Evolutionary conservation across 2,888 invertebrate genomes (phyloP), one percentile per base, ranked within the genome.

Genomic region (Drosophila recens): DNA sequence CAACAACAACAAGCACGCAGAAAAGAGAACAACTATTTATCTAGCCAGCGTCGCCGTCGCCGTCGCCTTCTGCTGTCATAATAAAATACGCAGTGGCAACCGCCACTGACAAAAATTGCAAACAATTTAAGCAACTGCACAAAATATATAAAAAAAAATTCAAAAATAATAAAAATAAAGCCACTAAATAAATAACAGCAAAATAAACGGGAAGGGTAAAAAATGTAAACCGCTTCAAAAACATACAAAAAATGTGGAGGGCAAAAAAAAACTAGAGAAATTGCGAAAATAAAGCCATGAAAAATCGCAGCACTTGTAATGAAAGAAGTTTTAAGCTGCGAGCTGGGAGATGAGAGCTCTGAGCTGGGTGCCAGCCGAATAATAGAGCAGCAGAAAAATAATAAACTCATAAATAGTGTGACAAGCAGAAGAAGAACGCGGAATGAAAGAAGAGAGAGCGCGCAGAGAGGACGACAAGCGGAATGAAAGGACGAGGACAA

Each of bases 351-450:
- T 42, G 71, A 13, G 40, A 48, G 36, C 46, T 45, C 36, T 27
- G 27, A 48, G 49, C 48, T 58, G 45, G 42, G 33, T 42, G 70
- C 52, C 51, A 67, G 68, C 64, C 74, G 68, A 72, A 87, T 80
- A 87, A 87, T 79, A 63, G 74, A 81, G 77, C 52, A 76, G 77
- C 68, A 64, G 59, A 65, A 71, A 85, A 85, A 86, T 89, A 89
- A 86, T 89, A 80, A 86, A 86, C 89, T 87, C 86, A 80, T 86
- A 86, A 86, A 86, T 89, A 89, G 75, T 72, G 74, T 82, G 89
- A 89, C 89, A 82, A 87, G 87, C 69, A 51, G 27, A 51, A 52
- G 34, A 48, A 64, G 40, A 45, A 33, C 15, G n/a, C 56, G 20
- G 34, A 33, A 48, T 53, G 57, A 66, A 27, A 53, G 48, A 56